phyloP scores from a whole-genome alignment of 2,113 vertebrate genomes.

The Verasper variegatus region DNA sequence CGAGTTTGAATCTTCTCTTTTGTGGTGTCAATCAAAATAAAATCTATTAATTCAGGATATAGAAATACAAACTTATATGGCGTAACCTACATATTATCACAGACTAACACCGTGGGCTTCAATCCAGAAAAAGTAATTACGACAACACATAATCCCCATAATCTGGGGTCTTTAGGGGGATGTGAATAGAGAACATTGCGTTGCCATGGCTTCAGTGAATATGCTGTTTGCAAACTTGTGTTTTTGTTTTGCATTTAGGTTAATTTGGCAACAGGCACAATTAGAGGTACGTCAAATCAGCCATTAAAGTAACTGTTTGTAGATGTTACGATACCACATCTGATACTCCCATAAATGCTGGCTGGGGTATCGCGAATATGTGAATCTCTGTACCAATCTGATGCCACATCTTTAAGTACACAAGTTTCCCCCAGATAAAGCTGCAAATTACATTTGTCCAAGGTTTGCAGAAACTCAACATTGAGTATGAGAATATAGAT shows the following conservation, averaged over 20 bases:
- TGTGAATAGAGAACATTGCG: not conserved
- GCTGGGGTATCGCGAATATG: no score
- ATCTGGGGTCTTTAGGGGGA: not conserved
- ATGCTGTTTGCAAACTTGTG: not conserved
- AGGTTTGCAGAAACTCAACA: not conserved
- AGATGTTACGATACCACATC: not conserved
- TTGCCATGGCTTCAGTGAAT: not conserved
- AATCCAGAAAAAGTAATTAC: not conserved
- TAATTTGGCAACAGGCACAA: not conserved
- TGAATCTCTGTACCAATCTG: no score
- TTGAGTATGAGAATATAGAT: not conserved
- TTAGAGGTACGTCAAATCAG: not conserved
- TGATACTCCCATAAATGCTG: not conserved
- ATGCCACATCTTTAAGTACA: no score
- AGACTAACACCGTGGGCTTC: not conserved
- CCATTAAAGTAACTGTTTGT: not conserved
- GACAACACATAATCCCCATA: not conserved
- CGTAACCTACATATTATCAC: not conserved
- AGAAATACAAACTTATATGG: not conserved
- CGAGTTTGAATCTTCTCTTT: not conserved
- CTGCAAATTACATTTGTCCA: no score
- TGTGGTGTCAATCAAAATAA: not conserved
- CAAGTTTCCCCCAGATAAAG: no score
- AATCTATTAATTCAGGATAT: not conserved
- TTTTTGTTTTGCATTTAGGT: not conserved